Percentiles rank a stretch among this genome's conserved stretches.
phyloP scores from a whole-genome alignment of 2,797 vertebrate species.

The Enteromius argenteus region DNA sequence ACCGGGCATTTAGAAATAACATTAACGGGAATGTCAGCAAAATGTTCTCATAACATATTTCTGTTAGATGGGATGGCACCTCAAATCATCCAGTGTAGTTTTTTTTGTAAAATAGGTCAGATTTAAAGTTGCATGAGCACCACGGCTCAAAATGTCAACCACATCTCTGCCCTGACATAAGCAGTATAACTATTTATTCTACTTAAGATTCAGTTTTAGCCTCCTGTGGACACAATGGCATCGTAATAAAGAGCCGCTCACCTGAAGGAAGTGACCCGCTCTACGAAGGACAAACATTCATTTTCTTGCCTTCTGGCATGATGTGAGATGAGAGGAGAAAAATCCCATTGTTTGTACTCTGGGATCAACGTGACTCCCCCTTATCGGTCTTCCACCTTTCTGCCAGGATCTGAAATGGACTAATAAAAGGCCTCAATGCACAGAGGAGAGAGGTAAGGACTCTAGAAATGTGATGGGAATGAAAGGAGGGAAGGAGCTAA shows the following conservation, averaged over 20 bases:
- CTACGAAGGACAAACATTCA: conserved; percentile 53
- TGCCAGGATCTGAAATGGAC: conserved; percentile 29
- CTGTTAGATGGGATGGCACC: not conserved
- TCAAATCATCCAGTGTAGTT: not conserved
- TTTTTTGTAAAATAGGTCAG: not conserved
- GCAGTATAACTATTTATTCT: conserved; percentile 20
- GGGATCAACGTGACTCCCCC: conserved; percentile 25
- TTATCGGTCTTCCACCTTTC: conserved; percentile 10
- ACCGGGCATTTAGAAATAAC: not conserved
- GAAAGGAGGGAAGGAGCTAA: conserved; percentile 16
- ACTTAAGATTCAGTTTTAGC: conserved; percentile 26
- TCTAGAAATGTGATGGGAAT: conserved; percentile 12
- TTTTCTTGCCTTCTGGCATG: conserved; percentile 23
- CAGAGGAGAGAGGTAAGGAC: conserved; percentile 21
- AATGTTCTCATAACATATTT: not conserved
- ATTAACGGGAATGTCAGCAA: not conserved
- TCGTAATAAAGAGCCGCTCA: conserved; percentile 13
- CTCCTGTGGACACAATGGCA: conserved; percentile 9
- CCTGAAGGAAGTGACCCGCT: conserved; percentile 38
- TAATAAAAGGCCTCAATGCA: conserved; percentile 49
- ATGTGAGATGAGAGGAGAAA: conserved; percentile 15
- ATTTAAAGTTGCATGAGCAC: not conserved
- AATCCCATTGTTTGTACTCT: conserved; percentile 45
- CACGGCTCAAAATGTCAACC: not conserved
- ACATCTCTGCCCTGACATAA: not conserved